phyloP scores from a whole-genome alignment of 2,888 invertebrate genomes.

The Caenorhabditis sp. region DNA sequence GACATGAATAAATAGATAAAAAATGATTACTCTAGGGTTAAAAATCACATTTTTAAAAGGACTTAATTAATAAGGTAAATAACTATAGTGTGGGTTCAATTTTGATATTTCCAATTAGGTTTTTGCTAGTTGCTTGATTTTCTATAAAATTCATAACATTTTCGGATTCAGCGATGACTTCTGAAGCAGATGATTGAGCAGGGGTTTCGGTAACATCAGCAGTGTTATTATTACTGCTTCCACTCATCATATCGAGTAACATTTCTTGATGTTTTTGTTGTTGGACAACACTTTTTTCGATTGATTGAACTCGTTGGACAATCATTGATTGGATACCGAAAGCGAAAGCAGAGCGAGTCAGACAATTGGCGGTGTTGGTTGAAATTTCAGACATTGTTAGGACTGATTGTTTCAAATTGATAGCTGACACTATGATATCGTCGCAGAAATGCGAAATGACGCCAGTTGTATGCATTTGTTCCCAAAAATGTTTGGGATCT shows the following conservation, averaged over 20 bases:
- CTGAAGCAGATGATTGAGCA: no score
- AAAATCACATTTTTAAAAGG: no score
- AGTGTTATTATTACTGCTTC: background rate
- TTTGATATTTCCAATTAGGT: no score
- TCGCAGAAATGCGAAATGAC: slow-evolving; percentile 36
- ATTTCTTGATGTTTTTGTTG: slow-evolving; percentile 26
- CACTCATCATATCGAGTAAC: background rate
- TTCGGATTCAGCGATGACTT: no score
- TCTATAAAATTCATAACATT: no score
- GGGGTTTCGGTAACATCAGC: no score
- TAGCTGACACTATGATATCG: slow-evolving; percentile 31
- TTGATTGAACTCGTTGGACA: slow-evolving; percentile 38
- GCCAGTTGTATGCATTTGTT: slow-evolving; percentile 30
- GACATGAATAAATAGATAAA: no score
- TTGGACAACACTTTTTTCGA: slow-evolving; percentile 26
- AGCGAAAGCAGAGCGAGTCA: slow-evolving; percentile 27
- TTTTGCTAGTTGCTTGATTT: no score
- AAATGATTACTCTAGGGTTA: no score
- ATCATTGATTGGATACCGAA: slow-evolving; percentile 25
- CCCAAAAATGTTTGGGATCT: slow-evolving; percentile 36
- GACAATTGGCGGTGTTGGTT: slow-evolving; percentile 2
- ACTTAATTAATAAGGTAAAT: no score
- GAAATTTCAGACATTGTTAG: slow-evolving; percentile 8
- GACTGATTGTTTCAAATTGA: slow-evolving; percentile 28
- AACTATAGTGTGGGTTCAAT: no score